These are phyloP conservation scores for Helostoma temminkii DNA, from an alignment of 2,797 vertebrate genomes.

Conservation along the genomic window DNA sequence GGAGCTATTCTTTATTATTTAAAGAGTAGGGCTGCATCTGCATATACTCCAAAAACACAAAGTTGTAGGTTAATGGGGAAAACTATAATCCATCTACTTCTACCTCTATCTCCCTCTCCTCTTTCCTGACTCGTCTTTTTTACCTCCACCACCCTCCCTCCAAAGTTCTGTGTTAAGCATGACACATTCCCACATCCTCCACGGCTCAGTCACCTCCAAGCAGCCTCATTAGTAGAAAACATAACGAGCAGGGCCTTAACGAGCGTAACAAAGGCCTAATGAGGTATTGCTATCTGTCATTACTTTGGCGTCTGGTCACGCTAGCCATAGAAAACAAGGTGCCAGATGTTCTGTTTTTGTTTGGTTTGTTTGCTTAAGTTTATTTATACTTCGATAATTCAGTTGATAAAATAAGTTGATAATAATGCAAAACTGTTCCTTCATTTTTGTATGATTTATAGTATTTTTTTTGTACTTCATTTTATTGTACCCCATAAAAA, in stretches of 20 bases:
- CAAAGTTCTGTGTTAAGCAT: constrained; percentile 14
- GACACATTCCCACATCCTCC: constrained; percentile 46
- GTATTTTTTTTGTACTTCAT: too few species aligned
- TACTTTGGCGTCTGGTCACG: constrained; percentile 58
- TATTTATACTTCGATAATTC: constrained; percentile 6
- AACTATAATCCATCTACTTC: neutral
- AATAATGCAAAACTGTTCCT: neutral
- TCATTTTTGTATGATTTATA: neutral
- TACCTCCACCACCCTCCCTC: neutral
- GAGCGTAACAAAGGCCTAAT: constrained; percentile 70
- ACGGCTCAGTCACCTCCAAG: constrained; percentile 65
- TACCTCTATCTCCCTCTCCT: neutral
- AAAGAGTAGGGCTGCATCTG: neutral
- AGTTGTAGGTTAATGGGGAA: neutral
- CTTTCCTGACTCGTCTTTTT: too few species aligned
- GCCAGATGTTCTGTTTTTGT: constrained; percentile 69
- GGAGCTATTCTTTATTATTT: neutral
- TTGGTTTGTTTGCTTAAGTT: constrained; percentile 15
- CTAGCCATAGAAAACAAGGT: constrained; percentile 60
- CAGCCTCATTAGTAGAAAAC: constrained; percentile 68
- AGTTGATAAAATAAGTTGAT: constrained; percentile 20
- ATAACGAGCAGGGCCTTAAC: constrained; percentile 68
- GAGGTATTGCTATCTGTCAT: constrained; percentile 68
- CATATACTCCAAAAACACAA: neutral
- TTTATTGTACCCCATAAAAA: neutral